Base-by-base conservation (phyloP, 1,140 invertebrate genomes). In the Thaumatotibia leucotreta region DNA sequence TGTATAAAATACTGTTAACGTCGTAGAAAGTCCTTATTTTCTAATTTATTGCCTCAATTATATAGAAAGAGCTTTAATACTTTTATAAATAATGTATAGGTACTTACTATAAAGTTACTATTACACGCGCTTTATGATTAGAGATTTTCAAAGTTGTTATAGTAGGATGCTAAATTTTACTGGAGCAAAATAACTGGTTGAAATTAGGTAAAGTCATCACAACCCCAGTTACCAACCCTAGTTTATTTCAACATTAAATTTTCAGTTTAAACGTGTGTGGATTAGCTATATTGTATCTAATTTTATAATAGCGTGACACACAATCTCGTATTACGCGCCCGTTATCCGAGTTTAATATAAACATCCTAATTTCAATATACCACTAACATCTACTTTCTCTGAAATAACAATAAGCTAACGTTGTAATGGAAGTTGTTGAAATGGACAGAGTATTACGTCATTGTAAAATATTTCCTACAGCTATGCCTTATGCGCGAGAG, bases 11-110 rank as follows among this genome's bases (percentile, higher is more conserved):
- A 69, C 63, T 75, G 70, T 75, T 74, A 67, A 66, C 68, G 68
- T 39, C 67, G 61, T 80, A 79, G 67, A 85, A 80, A 77, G 68
- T 68, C 67, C 73, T 80, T 72, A 79, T 50, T 64, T 76, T 61
- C 72, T 76, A 78, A 77, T 74, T 84, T 86, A 88, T 88, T 88
- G 81, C 83, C 81, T 77, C 63, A 77, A 72, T 80, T 35, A 75
- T 66, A 75, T 75, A 72, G 73, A 74, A 74, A 75, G 68, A 76
- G 69, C 67, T 45, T 74, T 62, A 64, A 69, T 69, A 64, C 54
- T 52, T 27, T 54, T 64, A 67, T 69, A 64, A 65, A 64, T 70
- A 72, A 64, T 73, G 67, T 54, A 71, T 71, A 65, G 65, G 65
- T 50, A 71, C 69, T 64, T 68, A 49, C 54, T 73, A 73, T 67